Evolutionary conservation across 2,888 invertebrate genomes (phyloP).

Genomic region (Calameuta idolon): DNA sequence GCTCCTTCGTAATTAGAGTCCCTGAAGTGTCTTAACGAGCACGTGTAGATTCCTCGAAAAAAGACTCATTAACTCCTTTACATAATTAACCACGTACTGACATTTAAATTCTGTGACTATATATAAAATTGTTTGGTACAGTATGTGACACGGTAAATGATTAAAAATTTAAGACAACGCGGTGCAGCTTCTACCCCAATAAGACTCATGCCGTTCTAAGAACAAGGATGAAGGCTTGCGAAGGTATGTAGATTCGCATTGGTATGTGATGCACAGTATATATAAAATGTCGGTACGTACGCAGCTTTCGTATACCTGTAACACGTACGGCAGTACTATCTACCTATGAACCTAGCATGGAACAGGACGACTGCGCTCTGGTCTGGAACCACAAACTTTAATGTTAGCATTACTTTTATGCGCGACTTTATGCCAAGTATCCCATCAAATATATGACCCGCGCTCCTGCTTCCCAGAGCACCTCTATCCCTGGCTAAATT

Average conservation of each 20-base stretch:
- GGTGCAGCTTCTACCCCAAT: not conserved
- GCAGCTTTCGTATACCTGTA: not conserved
- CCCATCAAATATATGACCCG: conserved; percentile 66
- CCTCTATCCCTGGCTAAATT: conserved; percentile 54
- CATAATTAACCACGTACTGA: not conserved
- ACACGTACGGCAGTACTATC: not conserved
- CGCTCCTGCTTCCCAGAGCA: conserved; percentile 34
- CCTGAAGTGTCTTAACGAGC: not conserved
- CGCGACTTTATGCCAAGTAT: conserved; percentile 67
- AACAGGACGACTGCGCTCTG: conserved; percentile 48
- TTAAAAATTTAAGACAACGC: not conserved
- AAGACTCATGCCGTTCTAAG: not conserved
- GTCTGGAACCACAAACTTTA: conserved; percentile 67
- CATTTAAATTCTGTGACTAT: not conserved
- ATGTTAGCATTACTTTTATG: conserved; percentile 67
- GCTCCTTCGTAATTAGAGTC: not conserved
- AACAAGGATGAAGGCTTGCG: not conserved
- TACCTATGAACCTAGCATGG: conserved; percentile 16
- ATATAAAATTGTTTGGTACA: not conserved
- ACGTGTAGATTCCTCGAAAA: not conserved
- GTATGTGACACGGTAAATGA: not conserved
- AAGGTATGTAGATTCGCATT: not conserved
- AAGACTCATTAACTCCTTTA: not conserved
- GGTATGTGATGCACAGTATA: not conserved
- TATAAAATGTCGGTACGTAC: not conserved